Evolutionary conservation across 2,797 vertebrate species (phyloP), one percentile per base, ranked within the genome.

Genomic region (Trachurus trachurus): DNA sequence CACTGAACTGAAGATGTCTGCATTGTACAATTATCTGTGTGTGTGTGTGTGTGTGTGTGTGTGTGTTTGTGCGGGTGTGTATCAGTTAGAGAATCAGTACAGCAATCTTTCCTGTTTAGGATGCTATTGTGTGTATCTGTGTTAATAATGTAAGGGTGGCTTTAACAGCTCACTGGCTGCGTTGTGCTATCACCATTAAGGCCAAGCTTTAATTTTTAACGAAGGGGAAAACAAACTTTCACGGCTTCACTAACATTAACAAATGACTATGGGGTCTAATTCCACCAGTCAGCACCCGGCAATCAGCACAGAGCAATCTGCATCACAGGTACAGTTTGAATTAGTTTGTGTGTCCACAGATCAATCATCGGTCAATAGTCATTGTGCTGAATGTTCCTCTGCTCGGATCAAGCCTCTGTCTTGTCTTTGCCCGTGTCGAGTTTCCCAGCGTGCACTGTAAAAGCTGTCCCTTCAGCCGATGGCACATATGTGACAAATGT

Each of bases 111-210:
- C 47, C 71, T 81, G 77, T 86, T 63, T 59, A 74, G 69, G 84
- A 91, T 78, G 76, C 80, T 81, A 9, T 80, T 83, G 80, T 82
- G 80, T 92, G 90, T 86, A 83, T 86, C 70, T 66, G 64, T 80
- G 86, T 92, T 92, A 93, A 93, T 94, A 92, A 93, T 91, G 89
- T 90, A 92, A 85, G 72, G 80, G 59, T 75, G 73, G 76, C 66
- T 83, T 79, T 86, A 90, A 90, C 76, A 74, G 80, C 84, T 67
- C 52, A 13, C 39, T 26, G 34, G 65, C 52, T 80, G 73, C 76
- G 70, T 88, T 80, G 78, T 78, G 81, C 81, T 77, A 91, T 89
- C 85, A 90, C 85, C 91, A 92, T 93, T 89, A 92, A 74, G 65
- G 66, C 79, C 79, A 69, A 61, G 62, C 76, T 66, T 93, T 76